Base-by-base conservation (phyloP, 2,113 vertebrate species). In the Proterorhinus semilunaris region DNA sequence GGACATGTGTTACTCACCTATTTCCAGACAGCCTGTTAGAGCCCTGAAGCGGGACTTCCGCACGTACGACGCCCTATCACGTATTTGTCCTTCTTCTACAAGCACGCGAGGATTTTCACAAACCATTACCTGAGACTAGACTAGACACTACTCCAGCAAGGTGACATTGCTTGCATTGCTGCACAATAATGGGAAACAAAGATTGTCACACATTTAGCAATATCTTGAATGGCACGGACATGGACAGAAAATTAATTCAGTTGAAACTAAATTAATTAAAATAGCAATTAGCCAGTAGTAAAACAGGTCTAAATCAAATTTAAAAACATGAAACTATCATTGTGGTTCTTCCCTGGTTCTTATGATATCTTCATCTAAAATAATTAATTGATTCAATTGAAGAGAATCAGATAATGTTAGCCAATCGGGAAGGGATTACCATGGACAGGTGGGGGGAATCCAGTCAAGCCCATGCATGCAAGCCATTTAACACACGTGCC, bases 1-100 rank as follows among this genome's bases (percentile, higher is more conserved):
- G 47, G 49, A 58, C 78, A 73, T 65, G 54, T 57, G 69, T 65
- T 52, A 65, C 65, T 74, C 75, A 54, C 64, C 78, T 70, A 16
- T 57, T 47, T 54, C 66, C 5, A 76, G 51, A 72, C 68, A 57
- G 11, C 36, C 57, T 45, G 36, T 42, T 63, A 50, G 49, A 61
- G 50, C 55, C 43, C 53, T 67, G 68, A 62, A 49, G 45, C 52
- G 62, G 66, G 36, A 51, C 44, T 58, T 74, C 71, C 64, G 65
- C 65, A 36, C 54, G 9, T 9, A 16, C 0, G 7, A 11, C 1
- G 42, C 7, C 17, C 48, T 27, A 57, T 45, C 12, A 45, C n/a
- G 45, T 45, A 36, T 36, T 36, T 36, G 27, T 61, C 54, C 1
- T 66, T 62, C 61, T 47, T 65, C 67, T 21, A 3, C n/a, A 51